phyloP scores from a whole-genome alignment of 1,140 invertebrate species.

The Drosophila pachea region DNA sequence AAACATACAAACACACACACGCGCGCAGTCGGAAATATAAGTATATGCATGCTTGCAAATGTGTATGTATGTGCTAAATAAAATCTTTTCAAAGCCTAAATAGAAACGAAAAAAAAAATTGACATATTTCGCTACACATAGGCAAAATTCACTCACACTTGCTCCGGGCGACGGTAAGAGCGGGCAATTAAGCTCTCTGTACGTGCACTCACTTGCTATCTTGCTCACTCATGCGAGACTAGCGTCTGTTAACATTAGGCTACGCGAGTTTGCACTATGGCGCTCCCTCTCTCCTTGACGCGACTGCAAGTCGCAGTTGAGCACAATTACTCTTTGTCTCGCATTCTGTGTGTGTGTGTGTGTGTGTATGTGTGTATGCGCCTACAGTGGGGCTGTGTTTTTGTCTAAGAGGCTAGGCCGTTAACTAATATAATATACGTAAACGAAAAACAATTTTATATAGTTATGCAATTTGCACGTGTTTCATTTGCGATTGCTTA shows the following conservation, averaged over 20 bases:
- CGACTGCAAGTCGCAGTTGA: too few relatives aligned
- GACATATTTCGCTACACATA: constrained; percentile 40
- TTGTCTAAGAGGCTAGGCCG: constrained; percentile 69
- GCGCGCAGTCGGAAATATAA: background rate
- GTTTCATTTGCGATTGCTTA: constrained; percentile 16
- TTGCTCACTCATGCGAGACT: too few relatives aligned
- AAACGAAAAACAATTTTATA: constrained; percentile 47
- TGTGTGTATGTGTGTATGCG: constrained; percentile 22
- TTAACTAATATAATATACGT: constrained; percentile 62
- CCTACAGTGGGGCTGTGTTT: constrained; percentile 38
- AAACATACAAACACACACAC: too few relatives aligned
- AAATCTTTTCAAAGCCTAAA: constrained; percentile 5
- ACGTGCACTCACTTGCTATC: too few relatives aligned
- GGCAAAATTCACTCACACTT: constrained; percentile 24
- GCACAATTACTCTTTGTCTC: too few relatives aligned
- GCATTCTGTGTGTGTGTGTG: background rate
- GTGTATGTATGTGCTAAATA: constrained; percentile 1
- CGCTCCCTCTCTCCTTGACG: too few relatives aligned
- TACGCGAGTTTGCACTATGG: too few relatives aligned
- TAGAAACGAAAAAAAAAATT: constrained; percentile 36
- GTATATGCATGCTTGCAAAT: background rate
- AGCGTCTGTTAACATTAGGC: too few relatives aligned
- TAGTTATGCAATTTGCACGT: constrained; percentile 4
- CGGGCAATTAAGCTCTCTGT: too few relatives aligned
- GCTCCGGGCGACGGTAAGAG: too few relatives aligned